These are phyloP conservation scores for Ips typographus DNA, from an alignment of 1,140 invertebrate genomes.

Conservation along the genomic window DNA sequence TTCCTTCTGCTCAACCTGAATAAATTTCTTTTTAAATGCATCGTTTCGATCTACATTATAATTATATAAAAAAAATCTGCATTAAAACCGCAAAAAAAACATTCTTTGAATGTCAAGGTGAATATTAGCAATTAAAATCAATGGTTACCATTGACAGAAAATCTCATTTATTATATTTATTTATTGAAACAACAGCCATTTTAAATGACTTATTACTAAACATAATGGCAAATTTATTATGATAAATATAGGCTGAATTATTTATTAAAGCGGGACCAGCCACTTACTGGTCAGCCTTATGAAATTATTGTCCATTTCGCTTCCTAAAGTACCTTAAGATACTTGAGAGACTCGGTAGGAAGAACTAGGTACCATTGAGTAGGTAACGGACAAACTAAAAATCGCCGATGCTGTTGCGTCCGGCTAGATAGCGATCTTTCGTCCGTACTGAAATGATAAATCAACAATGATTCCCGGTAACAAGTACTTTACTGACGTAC, in stretches of 20 bases:
- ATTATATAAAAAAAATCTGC: no score
- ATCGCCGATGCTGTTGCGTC: slow-evolving; percentile 8
- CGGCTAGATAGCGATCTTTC: slow-evolving; percentile 15
- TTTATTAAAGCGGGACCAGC: background rate
- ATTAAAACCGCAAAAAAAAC: background rate
- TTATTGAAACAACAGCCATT: background rate
- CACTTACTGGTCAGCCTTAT: background rate
- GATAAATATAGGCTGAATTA: no score
- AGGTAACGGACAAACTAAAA: background rate
- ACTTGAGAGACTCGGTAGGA: background rate
- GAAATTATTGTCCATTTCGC: no score
- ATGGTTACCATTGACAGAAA: background rate
- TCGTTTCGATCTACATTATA: no score
- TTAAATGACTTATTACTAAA: slow-evolving; percentile 4
- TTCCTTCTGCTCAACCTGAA: no score
- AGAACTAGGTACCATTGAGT: no score
- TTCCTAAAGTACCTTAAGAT: background rate
- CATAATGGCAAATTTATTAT: background rate
- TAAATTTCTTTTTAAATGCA: no score
- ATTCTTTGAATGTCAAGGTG: background rate
- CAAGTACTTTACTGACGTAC: slow-evolving; percentile 27
- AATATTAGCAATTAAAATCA: slow-evolving; percentile 2
- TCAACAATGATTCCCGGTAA: slow-evolving; percentile 24
- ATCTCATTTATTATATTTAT: background rate
- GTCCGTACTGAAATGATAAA: slow-evolving; percentile 22